phyloP scores from a whole-genome alignment of 2,888 invertebrate genomes.

The Drosophila paramelanica region DNA sequence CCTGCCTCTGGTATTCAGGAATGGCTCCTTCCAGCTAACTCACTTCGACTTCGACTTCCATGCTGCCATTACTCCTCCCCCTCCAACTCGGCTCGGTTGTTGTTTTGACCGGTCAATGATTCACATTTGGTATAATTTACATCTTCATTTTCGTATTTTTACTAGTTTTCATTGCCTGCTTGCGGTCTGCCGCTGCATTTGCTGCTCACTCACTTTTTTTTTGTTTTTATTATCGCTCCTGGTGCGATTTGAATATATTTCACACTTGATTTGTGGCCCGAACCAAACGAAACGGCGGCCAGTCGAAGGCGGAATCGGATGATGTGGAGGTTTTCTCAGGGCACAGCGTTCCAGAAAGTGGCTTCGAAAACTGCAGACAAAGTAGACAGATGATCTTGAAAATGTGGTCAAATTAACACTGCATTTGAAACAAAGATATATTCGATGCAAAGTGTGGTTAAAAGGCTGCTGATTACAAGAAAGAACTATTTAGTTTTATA shows the following conservation, averaged over 20 bases:
- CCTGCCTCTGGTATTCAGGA: slow-evolving; percentile 78
- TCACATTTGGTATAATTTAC: slow-evolving; percentile 77
- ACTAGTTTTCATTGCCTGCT: slow-evolving; percentile 61
- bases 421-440: slow-evolving; percentile 30
- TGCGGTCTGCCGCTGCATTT: slow-evolving; percentile 40
- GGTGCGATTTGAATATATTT: slow-evolving; percentile 78
- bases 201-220: slow-evolving; percentile 23
- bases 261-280: slow-evolving; percentile 77
- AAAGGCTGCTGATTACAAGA: background rate
- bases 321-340: slow-evolving; percentile 24
- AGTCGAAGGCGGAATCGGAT: slow-evolving; percentile 26
- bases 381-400: slow-evolving; percentile 63
- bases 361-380: slow-evolving; percentile 11
- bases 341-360: too few relatives aligned
- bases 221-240: slow-evolving; percentile 56
- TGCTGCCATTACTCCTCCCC: slow-evolving; percentile 33
- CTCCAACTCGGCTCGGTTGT: slow-evolving; percentile 20
- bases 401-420: slow-evolving; percentile 78
- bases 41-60: slow-evolving; percentile 34
- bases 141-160: slow-evolving; percentile 77
- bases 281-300: slow-evolving; percentile 46
- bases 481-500: too few relatives aligned
- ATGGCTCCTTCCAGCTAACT: slow-evolving; percentile 53
- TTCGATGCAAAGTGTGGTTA: background rate
- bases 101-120: slow-evolving; percentile 67